phyloP scores from a whole-genome alignment of 2,797 vertebrate genomes.

The Todus mexicanus region DNA sequence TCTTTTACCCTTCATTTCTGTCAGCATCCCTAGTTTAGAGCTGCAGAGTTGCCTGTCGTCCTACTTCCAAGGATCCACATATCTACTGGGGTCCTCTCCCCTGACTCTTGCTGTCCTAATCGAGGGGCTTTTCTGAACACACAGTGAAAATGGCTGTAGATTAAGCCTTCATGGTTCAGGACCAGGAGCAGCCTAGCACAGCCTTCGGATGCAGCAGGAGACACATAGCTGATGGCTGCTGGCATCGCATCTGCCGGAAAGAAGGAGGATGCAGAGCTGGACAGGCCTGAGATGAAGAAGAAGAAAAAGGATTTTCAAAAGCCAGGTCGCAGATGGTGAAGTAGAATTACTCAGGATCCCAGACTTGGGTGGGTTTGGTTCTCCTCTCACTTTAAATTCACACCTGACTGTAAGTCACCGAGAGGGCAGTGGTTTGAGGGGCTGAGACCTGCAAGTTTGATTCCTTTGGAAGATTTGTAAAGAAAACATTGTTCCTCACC shows the following conservation, averaged over 20 bases:
- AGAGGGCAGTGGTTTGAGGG: not conserved
- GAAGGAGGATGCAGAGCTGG: not conserved
- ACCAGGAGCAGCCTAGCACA: not conserved
- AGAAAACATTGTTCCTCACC: not conserved
- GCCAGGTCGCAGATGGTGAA: not conserved
- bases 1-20: not conserved
- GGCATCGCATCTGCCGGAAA: not conserved
- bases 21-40: not conserved
- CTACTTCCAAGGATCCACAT: not conserved
- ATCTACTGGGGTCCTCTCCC: not conserved
- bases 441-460: not conserved
- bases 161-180: not conserved
- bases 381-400: not conserved
- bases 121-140: not conserved
- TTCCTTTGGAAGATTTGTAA: not conserved
- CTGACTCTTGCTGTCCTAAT: not conserved
- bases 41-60: not conserved
- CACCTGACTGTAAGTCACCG: not conserved
- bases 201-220: constrained; percentile 3
- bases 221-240: not conserved
- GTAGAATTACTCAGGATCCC: not conserved
- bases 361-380: not conserved
- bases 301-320: not conserved
- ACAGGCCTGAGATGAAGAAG: not conserved
- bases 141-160: not conserved